These are phyloP conservation scores for Atlantisia rogersi DNA, from an alignment of 2,113 vertebrate species.

Conservation along the genomic window DNA sequence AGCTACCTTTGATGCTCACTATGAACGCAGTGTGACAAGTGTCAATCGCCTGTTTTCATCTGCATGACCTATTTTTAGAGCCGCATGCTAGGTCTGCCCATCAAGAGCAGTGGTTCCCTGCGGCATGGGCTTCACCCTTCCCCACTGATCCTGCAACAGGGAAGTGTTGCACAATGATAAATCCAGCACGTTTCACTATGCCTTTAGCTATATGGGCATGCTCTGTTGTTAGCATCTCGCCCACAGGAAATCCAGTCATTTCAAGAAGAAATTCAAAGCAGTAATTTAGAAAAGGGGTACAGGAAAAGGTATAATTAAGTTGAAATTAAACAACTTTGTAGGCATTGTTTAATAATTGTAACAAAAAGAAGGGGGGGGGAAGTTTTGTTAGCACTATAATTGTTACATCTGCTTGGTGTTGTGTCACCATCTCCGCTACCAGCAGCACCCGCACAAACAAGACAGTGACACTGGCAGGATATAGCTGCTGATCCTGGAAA, in stretches of 20 bases:
- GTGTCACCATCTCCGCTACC: neutral
- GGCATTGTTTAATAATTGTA: neutral
- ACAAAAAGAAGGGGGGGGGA: neutral
- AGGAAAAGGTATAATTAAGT: neutral
- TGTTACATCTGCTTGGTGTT: neutral
- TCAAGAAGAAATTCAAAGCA: neutral
- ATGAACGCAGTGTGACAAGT: neutral
- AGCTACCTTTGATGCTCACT: neutral
- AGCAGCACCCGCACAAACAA: neutral
- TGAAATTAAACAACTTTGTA: neutral
- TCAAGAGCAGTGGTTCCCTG: neutral
- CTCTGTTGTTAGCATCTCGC: neutral
- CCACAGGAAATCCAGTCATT: neutral
- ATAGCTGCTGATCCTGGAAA: slow-evolving; percentile 1
- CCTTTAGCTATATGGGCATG: neutral
- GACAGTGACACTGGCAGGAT: neutral
- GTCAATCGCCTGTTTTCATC: neutral
- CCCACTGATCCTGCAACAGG: neutral
- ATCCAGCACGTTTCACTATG: neutral
- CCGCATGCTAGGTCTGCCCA: neutral
- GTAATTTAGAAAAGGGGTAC: neutral
- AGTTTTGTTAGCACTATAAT: neutral
- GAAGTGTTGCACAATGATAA: neutral
- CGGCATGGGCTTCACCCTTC: neutral
- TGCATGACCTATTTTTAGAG: neutral